A percentile compares a stretch with the other conserved stretches of the same genome.
Conservation (phyloP, 1,140 invertebrate species). For the Physella acuta region DNA sequence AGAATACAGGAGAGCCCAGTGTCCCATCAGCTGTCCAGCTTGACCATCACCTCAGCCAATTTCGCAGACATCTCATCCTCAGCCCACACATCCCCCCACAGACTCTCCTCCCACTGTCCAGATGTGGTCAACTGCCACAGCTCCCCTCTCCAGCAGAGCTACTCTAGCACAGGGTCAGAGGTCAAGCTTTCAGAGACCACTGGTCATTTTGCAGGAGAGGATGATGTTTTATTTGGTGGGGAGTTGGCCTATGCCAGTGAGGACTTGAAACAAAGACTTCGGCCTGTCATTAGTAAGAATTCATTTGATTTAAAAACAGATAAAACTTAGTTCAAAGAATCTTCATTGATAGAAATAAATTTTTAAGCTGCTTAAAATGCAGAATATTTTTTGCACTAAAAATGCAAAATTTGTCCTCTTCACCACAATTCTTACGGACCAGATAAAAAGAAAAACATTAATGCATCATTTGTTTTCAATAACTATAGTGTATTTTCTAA, state of each 20-base stretch:
- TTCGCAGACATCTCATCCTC: not conserved
- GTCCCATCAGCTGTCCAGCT: not conserved
- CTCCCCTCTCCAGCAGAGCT: not conserved
- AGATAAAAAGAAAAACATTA: not conserved
- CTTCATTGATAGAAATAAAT: not conserved
- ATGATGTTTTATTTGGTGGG: not conserved
- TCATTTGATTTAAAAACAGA: conserved; percentile 6
- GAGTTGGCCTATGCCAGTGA: not conserved
- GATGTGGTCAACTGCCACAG: conserved; percentile 33
- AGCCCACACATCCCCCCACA: conserved; percentile 1
- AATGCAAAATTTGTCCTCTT: not conserved
- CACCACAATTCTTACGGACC: not conserved
- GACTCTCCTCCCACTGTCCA: conserved; percentile 28
- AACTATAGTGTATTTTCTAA: no score
- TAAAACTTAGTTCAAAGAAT: not conserved
- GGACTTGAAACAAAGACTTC: not conserved
- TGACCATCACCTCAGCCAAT: not conserved
- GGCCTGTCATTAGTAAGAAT: not conserved
- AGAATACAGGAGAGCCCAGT: not conserved
- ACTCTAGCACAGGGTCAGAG: not conserved
- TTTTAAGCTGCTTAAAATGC: not conserved
- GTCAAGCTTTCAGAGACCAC: no score
- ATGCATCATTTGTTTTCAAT: not conserved
- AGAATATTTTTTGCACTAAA: not conserved
- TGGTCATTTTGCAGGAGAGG: not conserved